A percentile compares a stretch with the other conserved stretches of the same genome.
Evolutionary conservation across 2,113 vertebrate species (phyloP).

Genomic region (Platichthys stellatus): DNA sequence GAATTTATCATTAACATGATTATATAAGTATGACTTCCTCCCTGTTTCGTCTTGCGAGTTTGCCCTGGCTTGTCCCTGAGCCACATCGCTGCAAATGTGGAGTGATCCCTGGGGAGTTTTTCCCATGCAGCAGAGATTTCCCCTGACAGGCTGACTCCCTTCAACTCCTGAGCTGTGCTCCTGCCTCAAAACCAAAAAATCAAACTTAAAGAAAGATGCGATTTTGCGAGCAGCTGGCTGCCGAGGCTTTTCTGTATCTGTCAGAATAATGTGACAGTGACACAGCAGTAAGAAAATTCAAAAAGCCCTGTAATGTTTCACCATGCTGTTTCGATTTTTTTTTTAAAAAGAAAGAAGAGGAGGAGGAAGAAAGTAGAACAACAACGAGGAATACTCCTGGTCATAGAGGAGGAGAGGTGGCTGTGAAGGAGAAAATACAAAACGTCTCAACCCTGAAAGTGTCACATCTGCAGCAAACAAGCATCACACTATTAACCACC

Average conservation of each 20-base stretch:
- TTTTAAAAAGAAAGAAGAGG: conserved; percentile 4
- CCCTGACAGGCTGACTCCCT: conserved; percentile 78
- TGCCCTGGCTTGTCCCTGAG: conserved; percentile 68
- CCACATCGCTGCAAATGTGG: conserved; percentile 70
- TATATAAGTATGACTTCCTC: conserved; percentile 70
- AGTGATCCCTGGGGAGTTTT: conserved; percentile 77
- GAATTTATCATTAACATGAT: conserved; percentile 66
- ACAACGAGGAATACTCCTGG: conserved; percentile 49
- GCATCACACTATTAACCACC: neutral
- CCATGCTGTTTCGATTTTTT: conserved; percentile 53
- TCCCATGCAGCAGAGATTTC: conserved; percentile 77
- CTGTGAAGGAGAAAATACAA: conserved; percentile 34
- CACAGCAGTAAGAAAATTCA: conserved; percentile 70
- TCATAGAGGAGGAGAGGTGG: conserved; percentile 20
- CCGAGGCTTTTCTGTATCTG: conserved; percentile 65
- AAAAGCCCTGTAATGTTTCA: conserved; percentile 67
- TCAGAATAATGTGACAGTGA: conserved; percentile 78
- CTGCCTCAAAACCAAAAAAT: conserved; percentile 69
- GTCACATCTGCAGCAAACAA: conserved; percentile 8
- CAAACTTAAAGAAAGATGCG: conserved; percentile 68
- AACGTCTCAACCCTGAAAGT: conserved; percentile 20
- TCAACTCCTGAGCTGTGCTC: conserved; percentile 71
- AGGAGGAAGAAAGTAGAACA: conserved; percentile 16
- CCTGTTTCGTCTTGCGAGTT: conserved; percentile 31
- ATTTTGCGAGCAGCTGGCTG: conserved; percentile 66